Base-by-base conservation (phyloP, 2,888 invertebrate species). In the Cryptophagus acutangulus region DNA sequence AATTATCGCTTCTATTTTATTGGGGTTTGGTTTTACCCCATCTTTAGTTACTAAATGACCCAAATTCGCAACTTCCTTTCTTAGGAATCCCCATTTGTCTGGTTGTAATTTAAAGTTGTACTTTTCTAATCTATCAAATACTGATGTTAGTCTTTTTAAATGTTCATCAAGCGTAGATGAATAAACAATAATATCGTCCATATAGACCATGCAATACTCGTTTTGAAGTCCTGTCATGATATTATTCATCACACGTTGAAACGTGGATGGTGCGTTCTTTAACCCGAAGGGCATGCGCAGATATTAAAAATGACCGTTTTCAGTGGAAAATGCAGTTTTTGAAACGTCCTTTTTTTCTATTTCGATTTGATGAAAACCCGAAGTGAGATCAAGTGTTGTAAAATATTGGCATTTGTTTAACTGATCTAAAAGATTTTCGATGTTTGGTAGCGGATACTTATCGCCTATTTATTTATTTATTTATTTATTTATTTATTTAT, bases 51-150 rank as follows among this genome's bases (percentile, higher is more conserved):
- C 40, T 24, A 45, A 24, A 40, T 46, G 46, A n/a, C 51, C 47
- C 8, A 49, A 34, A 33, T 45, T 41, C n/a, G n/a, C n/a, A 24
- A 52, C 38, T 39, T 49, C 42, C 41, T 51, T 46, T 34, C 41
- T 40, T 26, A 49, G 33, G 9, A 20, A 20, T 20, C 48, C 42
- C 38, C 51, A 51, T 42, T 52, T 52, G 16, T 13, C 28, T 4
- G 51, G 50, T 39, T 54, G 47, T 41, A 55, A 41, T 39, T 49
- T 55, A 30, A 55, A 35, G 38, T 54, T 49, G 18, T 42, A 45
- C 20, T 45, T 12, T 34, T 20, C 18, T 17, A 34, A 34, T 4
- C 34, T 3, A 8, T 34, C 4, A 3, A 34, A 16, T 6, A n/a
- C n/a, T n/a, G n/a, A n/a, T n/a, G n/a, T n/a, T n/a, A n/a, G n/a